phyloP scores from a whole-genome alignment of 30 jellyfish, hydroid and myxozoan species.

The Phacellophora camtschatica region DNA sequence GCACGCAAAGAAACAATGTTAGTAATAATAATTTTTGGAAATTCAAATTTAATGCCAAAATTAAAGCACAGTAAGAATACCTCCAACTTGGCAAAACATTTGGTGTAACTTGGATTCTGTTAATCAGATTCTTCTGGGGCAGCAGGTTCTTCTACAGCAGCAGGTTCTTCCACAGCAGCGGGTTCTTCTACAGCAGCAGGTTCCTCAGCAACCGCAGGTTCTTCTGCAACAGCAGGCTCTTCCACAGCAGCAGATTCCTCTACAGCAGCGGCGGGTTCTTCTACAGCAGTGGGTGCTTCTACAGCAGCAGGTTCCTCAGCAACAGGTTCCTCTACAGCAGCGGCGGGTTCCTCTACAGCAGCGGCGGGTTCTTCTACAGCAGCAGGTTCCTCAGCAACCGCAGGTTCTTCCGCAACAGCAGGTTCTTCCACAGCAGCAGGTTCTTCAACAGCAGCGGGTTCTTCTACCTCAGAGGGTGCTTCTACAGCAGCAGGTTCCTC shows the following conservation, averaged over 20 bases:
- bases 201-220: constrained; percentile 2
- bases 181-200: constrained; percentile 26
- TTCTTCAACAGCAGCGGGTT: neutral
- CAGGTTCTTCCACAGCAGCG: constrained; percentile 2
- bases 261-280: neutral
- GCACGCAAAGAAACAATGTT: too few relatives aligned
- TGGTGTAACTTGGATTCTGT: too few relatives aligned
- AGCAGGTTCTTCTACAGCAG: constrained; percentile 22
- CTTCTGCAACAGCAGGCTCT: neutral
- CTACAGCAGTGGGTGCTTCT: too few relatives aligned
- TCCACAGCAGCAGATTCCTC: neutral
- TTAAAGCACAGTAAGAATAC: too few relatives aligned
- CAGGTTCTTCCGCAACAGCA: constrained; percentile 7
- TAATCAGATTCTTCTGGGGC: constrained; percentile 12
- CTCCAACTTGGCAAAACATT: too few relatives aligned
- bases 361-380: constrained; percentile 10
- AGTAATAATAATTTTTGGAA: too few relatives aligned
- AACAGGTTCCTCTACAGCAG: constrained; percentile 5
- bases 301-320: constrained; percentile 23
- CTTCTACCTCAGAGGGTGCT: neutral
- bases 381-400: constrained; percentile 34
- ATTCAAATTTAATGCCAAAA: too few relatives aligned
- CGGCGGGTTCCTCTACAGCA: constrained; percentile 30
- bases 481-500: neutral
- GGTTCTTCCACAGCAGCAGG: constrained; percentile 22